Evolutionary conservation across 2,113 vertebrate species (phyloP).

Genomic region (Cinclus mexicanus): DNA sequence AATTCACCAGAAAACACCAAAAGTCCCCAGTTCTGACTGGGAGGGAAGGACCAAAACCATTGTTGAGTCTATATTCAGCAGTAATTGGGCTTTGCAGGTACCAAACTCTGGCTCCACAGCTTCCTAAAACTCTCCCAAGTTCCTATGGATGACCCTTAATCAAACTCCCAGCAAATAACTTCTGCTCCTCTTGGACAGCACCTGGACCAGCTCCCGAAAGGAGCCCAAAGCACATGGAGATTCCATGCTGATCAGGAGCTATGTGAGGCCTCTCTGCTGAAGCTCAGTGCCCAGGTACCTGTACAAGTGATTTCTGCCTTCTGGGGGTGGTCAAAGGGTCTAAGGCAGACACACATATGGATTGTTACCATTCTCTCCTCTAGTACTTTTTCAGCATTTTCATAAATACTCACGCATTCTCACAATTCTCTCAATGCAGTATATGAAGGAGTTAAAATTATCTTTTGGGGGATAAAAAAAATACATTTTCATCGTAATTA

Average conservation of each 20-base stretch:
- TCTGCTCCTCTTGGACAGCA: background rate
- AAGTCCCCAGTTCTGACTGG: background rate
- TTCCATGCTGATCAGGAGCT: background rate
- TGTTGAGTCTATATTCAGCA: background rate
- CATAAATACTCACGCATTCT: background rate
- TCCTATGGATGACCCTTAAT: background rate
- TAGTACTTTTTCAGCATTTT: background rate
- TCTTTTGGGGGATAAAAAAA: background rate
- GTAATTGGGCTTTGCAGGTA: background rate
- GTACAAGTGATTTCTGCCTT: background rate
- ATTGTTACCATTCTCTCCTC: background rate
- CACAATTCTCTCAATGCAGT: background rate
- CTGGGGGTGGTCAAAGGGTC: background rate
- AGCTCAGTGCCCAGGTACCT: background rate
- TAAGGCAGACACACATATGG: background rate
- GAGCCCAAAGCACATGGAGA: background rate
- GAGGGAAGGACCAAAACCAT: background rate
- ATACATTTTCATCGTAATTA: background rate
- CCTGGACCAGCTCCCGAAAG: background rate
- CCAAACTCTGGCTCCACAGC: background rate
- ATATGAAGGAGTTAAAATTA: background rate
- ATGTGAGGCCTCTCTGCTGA: background rate
- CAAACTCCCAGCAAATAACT: rapidly evolving
- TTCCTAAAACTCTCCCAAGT: background rate
- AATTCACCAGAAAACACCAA: background rate